Evolutionary conservation across 2,888 invertebrate genomes (phyloP).

Genomic region (Thera britannica): DNA sequence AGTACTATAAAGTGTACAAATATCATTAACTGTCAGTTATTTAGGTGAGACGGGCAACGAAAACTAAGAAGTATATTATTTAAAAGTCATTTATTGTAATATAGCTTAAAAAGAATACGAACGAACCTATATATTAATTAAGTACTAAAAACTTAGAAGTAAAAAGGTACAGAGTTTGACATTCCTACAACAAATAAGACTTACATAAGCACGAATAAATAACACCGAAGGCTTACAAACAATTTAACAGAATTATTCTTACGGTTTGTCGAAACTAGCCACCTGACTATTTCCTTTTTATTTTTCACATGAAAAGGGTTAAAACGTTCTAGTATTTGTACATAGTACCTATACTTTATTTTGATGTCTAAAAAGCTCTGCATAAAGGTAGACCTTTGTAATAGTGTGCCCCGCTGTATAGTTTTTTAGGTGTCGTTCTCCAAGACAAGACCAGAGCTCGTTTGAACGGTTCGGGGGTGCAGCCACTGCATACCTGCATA

Average conservation of each 20-base stretch:
- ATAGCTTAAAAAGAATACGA: slow-evolving; percentile 8
- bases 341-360: neutral
- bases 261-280: slow-evolving; percentile 10
- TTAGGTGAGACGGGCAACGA: neutral
- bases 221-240: slow-evolving; percentile 25
- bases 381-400: slow-evolving; percentile 88
- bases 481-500: slow-evolving; percentile 91
- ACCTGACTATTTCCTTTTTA: slow-evolving; percentile 18
- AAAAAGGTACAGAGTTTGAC: slow-evolving; percentile 15
- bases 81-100: slow-evolving; percentile 9
- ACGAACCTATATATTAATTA: slow-evolving; percentile 9
- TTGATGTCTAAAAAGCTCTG: slow-evolving; percentile 81
- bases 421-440: slow-evolving; percentile 89
- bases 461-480: slow-evolving; percentile 91
- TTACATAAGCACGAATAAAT: slow-evolving; percentile 27
- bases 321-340: slow-evolving; percentile 4
- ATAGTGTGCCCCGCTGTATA: slow-evolving; percentile 89
- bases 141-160: slow-evolving; percentile 9
- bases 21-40: no score
- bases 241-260: slow-evolving; percentile 25
- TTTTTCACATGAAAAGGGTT: slow-evolving; percentile 5
- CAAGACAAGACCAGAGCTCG: slow-evolving; percentile 92
- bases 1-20: no score
- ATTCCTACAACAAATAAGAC: slow-evolving; percentile 19
- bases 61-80: neutral